These are phyloP conservation scores for Protobothrops mucrosquamatus DNA, from an alignment of 2,113 vertebrate species.

Conservation along the genomic window DNA sequence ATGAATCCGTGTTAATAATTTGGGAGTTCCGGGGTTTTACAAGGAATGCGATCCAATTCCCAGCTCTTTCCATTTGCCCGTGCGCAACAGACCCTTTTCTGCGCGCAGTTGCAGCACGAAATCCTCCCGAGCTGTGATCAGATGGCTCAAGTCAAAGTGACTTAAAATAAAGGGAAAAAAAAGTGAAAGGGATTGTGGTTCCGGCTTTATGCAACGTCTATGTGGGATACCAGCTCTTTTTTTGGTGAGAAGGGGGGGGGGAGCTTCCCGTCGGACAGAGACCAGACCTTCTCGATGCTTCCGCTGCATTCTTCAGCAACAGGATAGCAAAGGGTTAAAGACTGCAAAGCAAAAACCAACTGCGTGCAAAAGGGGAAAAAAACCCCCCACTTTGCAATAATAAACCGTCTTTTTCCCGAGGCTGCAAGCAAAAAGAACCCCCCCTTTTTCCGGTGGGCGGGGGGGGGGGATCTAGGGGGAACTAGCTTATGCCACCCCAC, in stretches of 20 bases:
- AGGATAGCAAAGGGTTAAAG: background rate
- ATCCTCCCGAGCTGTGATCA: background rate
- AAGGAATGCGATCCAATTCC: background rate
- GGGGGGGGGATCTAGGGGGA: background rate
- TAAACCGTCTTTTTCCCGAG: background rate
- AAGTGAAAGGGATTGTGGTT: background rate
- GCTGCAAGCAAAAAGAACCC: background rate
- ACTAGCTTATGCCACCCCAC: background rate
- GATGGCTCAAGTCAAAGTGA: background rate
- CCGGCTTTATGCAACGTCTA: background rate
- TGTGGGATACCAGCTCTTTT: background rate
- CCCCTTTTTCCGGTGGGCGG: background rate
- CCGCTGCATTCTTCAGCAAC: background rate
- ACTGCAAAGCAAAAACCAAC: background rate
- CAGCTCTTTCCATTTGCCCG: background rate
- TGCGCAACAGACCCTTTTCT: background rate
- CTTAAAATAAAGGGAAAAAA: background rate
- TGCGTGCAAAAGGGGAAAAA: background rate
- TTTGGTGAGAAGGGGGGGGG: accelerated
- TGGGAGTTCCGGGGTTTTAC: background rate
- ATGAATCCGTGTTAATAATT: background rate
- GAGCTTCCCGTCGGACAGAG: background rate
- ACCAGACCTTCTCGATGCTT: background rate
- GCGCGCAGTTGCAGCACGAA: background rate
- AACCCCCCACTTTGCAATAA: background rate